phyloP scores from a whole-genome alignment of 2,113 vertebrate genomes.

The Leuciscus idus region DNA sequence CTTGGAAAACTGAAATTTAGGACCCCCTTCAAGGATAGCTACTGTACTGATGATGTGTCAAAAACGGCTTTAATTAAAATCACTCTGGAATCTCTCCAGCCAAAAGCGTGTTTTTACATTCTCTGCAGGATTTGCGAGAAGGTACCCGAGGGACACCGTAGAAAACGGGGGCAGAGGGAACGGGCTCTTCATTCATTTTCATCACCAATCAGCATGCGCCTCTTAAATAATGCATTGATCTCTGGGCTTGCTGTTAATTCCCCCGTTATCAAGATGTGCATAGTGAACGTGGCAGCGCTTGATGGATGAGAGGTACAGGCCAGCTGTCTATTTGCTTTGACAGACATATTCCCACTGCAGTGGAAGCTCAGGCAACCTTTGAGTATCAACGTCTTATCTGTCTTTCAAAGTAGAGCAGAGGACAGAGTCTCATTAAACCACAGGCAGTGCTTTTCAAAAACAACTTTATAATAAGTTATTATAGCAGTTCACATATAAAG shows the following conservation, averaged over 20 bases:
- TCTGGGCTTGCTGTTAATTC: slow-evolving; percentile 64
- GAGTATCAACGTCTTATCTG: slow-evolving; percentile 29
- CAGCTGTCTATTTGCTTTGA: slow-evolving; percentile 37
- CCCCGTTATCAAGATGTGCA: slow-evolving; percentile 56
- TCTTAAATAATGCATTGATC: slow-evolving; percentile 85
- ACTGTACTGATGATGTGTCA: slow-evolving; percentile 67
- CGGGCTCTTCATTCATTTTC: slow-evolving; percentile 73
- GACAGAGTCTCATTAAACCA: slow-evolving; percentile 37
- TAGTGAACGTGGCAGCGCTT: slow-evolving; percentile 55
- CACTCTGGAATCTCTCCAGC: slow-evolving; percentile 74
- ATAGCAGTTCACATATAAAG: background rate
- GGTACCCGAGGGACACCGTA: background rate
- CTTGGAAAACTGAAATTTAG: background rate
- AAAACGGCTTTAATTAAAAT: slow-evolving; percentile 82
- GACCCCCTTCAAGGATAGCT: background rate
- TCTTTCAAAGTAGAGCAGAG: slow-evolving; percentile 51
- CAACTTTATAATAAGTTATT: background rate
- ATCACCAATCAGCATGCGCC: slow-evolving; percentile 76
- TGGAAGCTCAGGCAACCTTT: slow-evolving; percentile 49
- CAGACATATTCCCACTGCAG: slow-evolving; percentile 19
- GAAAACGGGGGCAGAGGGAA: background rate
- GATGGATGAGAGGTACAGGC: slow-evolving; percentile 70
- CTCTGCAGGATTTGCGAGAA: slow-evolving; percentile 78
- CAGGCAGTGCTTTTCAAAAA: background rate
- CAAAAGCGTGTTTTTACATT: slow-evolving; percentile 79